Conservation (phyloP, 2,113 vertebrate species). For the Campylomormyrus numenius region DNA sequence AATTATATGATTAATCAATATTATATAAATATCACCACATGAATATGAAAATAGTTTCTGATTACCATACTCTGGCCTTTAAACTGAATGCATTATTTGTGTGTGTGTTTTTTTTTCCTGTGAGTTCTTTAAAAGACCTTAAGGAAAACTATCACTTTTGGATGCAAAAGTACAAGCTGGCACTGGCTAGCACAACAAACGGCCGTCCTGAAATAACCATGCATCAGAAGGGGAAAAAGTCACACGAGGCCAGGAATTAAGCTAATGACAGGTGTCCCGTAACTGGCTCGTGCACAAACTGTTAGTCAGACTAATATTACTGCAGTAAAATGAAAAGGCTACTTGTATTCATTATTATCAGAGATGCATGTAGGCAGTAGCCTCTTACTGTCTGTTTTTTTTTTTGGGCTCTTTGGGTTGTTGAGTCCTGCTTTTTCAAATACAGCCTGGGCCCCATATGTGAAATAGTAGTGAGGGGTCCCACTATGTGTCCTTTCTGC, state of each 20-base stretch:
- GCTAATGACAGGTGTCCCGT: constrained; percentile 12
- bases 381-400: background rate
- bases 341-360: background rate
- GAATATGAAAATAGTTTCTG: background rate
- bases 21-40: background rate
- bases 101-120: background rate
- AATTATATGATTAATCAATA: background rate
- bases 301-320: background rate
- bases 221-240: constrained; percentile 17
- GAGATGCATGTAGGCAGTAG: background rate
- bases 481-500: background rate
- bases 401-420: background rate
- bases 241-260: background rate
- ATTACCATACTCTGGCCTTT: background rate
- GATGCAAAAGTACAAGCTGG: background rate
- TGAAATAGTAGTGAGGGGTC: background rate
- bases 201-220: constrained; percentile 8
- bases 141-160: background rate
- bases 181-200: background rate
- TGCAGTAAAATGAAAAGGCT: background rate
- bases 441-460: background rate
- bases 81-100: background rate
- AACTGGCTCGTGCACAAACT: background rate
- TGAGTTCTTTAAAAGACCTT: background rate
- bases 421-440: background rate